Evolutionary conservation across 1,140 invertebrate genomes (phyloP).

Genomic region (Halictus rubicundus): DNA sequence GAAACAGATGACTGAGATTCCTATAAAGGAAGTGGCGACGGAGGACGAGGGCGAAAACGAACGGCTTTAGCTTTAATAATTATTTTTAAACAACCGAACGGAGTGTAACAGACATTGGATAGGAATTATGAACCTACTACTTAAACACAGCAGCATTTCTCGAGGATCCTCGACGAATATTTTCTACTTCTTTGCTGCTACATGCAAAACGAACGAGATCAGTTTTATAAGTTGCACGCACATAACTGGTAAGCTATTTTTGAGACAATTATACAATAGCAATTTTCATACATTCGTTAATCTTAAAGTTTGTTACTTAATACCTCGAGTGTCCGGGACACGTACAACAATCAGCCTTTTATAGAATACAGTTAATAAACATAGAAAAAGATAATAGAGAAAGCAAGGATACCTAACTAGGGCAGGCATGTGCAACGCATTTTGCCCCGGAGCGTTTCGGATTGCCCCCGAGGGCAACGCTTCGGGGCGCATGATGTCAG

Average conservation of each 20-base stretch:
- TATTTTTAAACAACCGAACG: slow-evolving; percentile 13
- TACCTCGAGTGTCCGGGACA: too few species aligned
- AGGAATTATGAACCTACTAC: slow-evolving; percentile 17
- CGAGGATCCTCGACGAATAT: neutral
- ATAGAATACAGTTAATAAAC: too few species aligned
- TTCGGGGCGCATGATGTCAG: too few species aligned
- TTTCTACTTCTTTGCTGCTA: neutral
- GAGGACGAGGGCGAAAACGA: slow-evolving; percentile 73
- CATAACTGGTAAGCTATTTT: neutral
- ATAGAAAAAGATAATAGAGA: too few species aligned
- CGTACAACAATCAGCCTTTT: too few species aligned
- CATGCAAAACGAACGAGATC: neutral
- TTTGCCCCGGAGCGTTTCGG: too few species aligned
- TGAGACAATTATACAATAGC: neutral
- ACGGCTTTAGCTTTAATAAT: slow-evolving; percentile 62
- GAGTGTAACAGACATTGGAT: slow-evolving; percentile 1
- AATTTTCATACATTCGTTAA: neutral
- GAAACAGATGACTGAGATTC: slow-evolving; percentile 66
- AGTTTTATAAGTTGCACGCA: neutral
- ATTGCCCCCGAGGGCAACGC: too few species aligned
- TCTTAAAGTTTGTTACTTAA: too few species aligned
- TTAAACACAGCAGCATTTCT: slow-evolving; percentile 7
- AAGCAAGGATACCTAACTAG: too few species aligned
- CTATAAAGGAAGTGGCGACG: slow-evolving; percentile 24
- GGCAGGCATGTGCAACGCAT: too few species aligned